phyloP scores from a whole-genome alignment of 2,888 invertebrate genomes.

The Habroteleia sp. region DNA sequence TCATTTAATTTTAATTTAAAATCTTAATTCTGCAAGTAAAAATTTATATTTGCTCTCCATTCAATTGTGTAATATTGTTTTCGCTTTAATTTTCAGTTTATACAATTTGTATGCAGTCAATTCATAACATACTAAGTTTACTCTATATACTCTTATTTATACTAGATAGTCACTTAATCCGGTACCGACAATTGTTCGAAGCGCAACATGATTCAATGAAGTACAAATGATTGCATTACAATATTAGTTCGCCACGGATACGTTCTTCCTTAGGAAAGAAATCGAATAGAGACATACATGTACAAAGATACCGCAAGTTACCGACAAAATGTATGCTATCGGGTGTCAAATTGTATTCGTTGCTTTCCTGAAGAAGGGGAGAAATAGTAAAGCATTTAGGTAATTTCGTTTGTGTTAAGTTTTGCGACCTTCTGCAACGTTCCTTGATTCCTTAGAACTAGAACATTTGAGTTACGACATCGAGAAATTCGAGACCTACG shows the following conservation, averaged over 20 bases:
- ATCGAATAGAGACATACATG: background rate
- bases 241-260: constrained; percentile 18
- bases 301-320: background rate
- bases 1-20: too few species aligned
- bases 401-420: constrained; percentile 17
- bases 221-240: constrained; percentile 44
- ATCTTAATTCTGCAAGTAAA: too few species aligned
- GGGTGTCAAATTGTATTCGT: constrained; percentile 9
- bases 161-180: constrained; percentile 32
- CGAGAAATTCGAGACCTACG: constrained; percentile 58
- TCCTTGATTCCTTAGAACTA: constrained; percentile 22
- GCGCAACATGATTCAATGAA: constrained; percentile 29
- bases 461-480: constrained; percentile 45
- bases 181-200: constrained; percentile 20
- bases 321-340: background rate
- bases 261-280: constrained; percentile 33
- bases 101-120: background rate
- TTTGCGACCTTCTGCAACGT: constrained; percentile 18
- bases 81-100: too few species aligned
- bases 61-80: too few species aligned
- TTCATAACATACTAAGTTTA: constrained; percentile 12
- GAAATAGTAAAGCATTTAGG: constrained; percentile 5
- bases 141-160: constrained; percentile 15
- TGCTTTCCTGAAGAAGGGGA: constrained; percentile 40
- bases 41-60: too few species aligned